Base-by-base conservation (phyloP, 2,113 vertebrate species). In the Apaloderma vittatum region DNA sequence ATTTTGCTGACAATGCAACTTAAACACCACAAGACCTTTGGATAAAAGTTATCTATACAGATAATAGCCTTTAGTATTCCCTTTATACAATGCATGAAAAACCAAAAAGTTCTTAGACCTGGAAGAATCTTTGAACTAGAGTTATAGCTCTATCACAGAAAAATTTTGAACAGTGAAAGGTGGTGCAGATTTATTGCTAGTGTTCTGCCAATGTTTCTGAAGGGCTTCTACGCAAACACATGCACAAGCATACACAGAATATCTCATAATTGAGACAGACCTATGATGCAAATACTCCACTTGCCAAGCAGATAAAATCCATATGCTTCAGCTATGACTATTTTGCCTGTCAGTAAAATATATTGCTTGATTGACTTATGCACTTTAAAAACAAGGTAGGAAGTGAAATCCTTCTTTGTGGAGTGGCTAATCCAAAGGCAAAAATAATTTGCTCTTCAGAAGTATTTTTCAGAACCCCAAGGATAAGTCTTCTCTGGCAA, bases 381-480 rank as follows among this genome's bases (percentile, higher is more conserved):
- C 61, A 46, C 45, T 95, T 93, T 84, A 80, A 95, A 92, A 92
- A 75, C 22, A 67, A 86, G 49, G 61, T 61, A 72, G 86, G 76
- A 94, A 91, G 52, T 61, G 15, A 94, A 91, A 68, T 81, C 21
- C 22, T 54, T 37, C 68, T 78, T 77, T 75, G 49, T 66, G 80
- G 22, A 29, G 22, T 72, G 34, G 61, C 43, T 93, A 49, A 58
- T 92, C 87, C 76, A 83, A 94, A 77, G 88, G 91, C 55, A 81
- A 89, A 76, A 74, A 30, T 61, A 37, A 70, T 34, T 54, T 91
- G 36, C 23, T 96, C 55, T 88, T 92, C 81, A 86, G 61, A 93
- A 83, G n/a, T 46, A 32, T 30, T 90, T 95, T 68, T 89, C 55
- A 91, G 76, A 97, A 93, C 66, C 89, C 62, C 66, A 77, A 65